Conservation (phyloP, 2,888 invertebrate species). For the Seira sanloemensis region DNA sequence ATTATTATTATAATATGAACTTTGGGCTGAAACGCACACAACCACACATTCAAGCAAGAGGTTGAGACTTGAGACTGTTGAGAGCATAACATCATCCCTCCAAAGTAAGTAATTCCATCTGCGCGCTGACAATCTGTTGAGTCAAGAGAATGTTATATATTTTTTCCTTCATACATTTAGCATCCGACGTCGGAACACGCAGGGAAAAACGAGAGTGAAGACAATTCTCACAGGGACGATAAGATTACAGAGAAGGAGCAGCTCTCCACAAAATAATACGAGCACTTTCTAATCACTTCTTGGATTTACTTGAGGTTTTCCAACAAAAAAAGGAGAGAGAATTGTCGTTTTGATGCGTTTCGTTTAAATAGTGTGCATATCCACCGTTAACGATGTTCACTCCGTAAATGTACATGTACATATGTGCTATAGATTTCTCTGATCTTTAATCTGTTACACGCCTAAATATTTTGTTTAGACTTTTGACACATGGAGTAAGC, state of each 20-base stretch:
- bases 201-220: background rate
- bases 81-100: background rate
- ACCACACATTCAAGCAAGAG: background rate
- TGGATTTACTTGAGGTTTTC: background rate
- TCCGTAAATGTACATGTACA: too few species aligned
- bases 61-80: background rate
- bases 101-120: too few species aligned
- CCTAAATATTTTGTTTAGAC: too few species aligned
- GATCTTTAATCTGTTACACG: too few species aligned
- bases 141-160: background rate
- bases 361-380: too few species aligned
- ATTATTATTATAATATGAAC: background rate
- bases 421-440: too few species aligned
- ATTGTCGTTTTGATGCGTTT: too few species aligned
- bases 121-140: conserved; percentile 3
- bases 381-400: too few species aligned
- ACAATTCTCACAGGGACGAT: conserved; percentile 17
- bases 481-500: too few species aligned
- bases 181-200: background rate
- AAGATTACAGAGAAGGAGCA: conserved; percentile 3
- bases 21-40: background rate
- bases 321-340: too few species aligned
- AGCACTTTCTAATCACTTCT: conserved; percentile 2
- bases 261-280: background rate
- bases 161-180: too few species aligned